Conservation (phyloP, 2,113 vertebrate species). For the Tragelaphus buxtoni region DNA sequence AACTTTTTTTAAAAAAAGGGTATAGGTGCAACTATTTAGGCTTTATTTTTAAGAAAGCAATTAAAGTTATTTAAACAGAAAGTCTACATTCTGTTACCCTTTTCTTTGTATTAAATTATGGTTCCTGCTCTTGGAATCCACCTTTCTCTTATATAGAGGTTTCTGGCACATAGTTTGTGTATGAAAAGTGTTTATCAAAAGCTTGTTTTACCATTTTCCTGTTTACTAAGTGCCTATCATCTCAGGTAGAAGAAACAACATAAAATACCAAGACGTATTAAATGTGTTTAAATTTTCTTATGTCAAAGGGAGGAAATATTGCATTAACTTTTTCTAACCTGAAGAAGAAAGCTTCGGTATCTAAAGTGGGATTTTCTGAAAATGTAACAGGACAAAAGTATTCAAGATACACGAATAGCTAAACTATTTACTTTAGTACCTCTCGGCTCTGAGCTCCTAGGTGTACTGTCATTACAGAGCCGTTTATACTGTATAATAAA, state of each 20-base stretch:
- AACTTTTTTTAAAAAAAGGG: background rate
- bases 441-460: background rate
- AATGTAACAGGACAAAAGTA: background rate
- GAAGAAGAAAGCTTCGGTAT: background rate
- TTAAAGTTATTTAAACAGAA: background rate
- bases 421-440: constrained; percentile 1
- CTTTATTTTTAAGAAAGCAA: constrained; percentile 8
- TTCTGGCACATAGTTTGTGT: background rate
- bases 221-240: background rate
- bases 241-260: background rate
- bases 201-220: background rate
- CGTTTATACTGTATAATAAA: constrained; percentile 25
- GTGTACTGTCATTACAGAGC: background rate
- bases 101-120: background rate
- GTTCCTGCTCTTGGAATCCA: background rate
- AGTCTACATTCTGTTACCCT: background rate
- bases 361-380: background rate
- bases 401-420: background rate
- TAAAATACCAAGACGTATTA: background rate
- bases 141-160: background rate
- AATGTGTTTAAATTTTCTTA: background rate
- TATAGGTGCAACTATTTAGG: background rate
- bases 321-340: background rate
- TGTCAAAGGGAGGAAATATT: background rate
- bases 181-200: background rate